A percentile compares a stretch with the other conserved stretches of the same genome.
Conservation (phyloP, 2,888 invertebrate species). For the Stenurella melanura region DNA sequence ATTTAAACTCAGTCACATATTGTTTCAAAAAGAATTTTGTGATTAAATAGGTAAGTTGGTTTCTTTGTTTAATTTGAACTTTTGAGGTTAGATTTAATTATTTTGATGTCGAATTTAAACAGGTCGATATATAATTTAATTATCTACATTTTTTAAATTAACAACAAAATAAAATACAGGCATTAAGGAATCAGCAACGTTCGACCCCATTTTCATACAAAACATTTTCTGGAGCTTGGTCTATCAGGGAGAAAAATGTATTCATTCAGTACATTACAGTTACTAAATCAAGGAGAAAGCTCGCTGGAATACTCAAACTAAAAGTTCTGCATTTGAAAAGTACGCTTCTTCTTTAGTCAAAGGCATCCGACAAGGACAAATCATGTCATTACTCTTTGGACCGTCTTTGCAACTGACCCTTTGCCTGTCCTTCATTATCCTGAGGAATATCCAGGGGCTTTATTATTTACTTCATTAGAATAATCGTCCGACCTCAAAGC, state of each 20-base stretch:
- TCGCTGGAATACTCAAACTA: constrained; percentile 36
- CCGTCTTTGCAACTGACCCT: constrained; percentile 57
- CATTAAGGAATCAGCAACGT: no score
- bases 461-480: constrained; percentile 61
- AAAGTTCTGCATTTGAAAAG: constrained; percentile 37
- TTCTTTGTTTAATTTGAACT: no score
- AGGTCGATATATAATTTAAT: no score
- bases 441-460: constrained; percentile 52
- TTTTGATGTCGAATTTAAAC: no score
- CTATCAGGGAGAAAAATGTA: constrained; percentile 23
- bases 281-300: constrained; percentile 53
- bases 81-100: no score
- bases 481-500: constrained; percentile 52
- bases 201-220: no score
- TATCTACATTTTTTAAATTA: no score
- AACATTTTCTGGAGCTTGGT: no score
- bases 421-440: constrained; percentile 61
- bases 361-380: constrained; percentile 56
- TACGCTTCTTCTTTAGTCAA: constrained; percentile 44
- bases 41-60: no score
- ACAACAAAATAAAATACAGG: no score
- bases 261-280: constrained; percentile 29
- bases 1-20: no score
- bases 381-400: constrained; percentile 59
- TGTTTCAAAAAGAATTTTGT: no score